phyloP scores from a whole-genome alignment of 2,113 vertebrate species.

The Phalacrocorax carbo region DNA sequence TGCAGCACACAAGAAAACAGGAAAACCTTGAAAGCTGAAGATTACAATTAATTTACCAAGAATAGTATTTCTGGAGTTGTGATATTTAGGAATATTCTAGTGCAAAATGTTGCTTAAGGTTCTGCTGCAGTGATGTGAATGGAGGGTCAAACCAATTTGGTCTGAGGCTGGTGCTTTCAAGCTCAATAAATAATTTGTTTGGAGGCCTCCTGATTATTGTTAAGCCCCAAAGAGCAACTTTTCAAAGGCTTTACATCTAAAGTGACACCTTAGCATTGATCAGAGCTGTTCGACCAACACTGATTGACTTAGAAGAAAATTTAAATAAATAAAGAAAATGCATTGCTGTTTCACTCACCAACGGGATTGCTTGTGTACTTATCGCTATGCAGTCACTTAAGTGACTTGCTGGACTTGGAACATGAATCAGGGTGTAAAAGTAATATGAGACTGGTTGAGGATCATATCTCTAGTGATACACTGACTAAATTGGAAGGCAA shows the following conservation, averaged over 20 bases:
- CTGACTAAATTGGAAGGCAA: not conserved
- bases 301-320: not conserved
- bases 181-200: not conserved
- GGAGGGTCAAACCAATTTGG: not conserved
- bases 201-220: not conserved
- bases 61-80: not conserved
- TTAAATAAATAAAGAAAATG: not conserved
- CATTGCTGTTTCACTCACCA: not conserved
- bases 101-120: not conserved
- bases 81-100: not conserved
- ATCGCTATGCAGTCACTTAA: not conserved
- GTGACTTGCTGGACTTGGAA: not conserved
- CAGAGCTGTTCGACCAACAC: not conserved
- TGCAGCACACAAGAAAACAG: not conserved
- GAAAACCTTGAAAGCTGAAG: not conserved
- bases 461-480: not conserved
- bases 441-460: not conserved
- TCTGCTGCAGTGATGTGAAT: not conserved
- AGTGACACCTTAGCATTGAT: conserved; percentile 16
- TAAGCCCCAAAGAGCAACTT: conserved; percentile 9
- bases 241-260: not conserved
- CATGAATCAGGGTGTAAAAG: not conserved
- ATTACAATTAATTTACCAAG: not conserved
- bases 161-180: not conserved
- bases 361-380: not conserved